Percentiles rank a stretch among this genome's conserved stretches.
These are phyloP conservation scores for Calyptommatus sinebrachiatus DNA, from an alignment of 2,113 vertebrate genomes.

Conservation along the genomic window DNA sequence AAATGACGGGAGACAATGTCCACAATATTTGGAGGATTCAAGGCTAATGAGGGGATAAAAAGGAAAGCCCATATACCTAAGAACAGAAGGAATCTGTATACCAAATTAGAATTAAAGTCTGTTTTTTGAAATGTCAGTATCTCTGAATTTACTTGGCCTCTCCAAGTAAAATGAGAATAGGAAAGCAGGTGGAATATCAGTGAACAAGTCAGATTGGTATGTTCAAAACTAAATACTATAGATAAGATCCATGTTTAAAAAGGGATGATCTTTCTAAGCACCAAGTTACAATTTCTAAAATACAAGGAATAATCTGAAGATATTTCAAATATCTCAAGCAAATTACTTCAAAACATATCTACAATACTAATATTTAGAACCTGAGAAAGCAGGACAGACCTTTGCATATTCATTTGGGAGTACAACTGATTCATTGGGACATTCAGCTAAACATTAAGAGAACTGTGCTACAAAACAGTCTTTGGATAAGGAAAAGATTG, in stretches of 20 bases:
- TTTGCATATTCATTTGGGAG: background rate
- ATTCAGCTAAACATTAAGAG: background rate
- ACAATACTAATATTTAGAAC: background rate
- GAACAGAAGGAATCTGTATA: too few relatives aligned
- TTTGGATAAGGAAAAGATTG: background rate
- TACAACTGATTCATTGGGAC: background rate
- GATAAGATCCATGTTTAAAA: background rate
- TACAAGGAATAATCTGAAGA: background rate
- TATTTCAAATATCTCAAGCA: background rate
- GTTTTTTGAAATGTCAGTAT: background rate
- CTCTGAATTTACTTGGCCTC: background rate
- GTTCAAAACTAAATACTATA: background rate
- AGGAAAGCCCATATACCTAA: too few relatives aligned
- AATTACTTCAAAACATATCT: background rate
- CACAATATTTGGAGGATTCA: background rate
- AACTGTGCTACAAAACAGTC: background rate
- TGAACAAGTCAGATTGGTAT: conserved; percentile 14
- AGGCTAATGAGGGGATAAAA: background rate
- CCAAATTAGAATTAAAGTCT: background rate
- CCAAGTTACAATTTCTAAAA: background rate
- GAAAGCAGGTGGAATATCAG: fast-evolving
- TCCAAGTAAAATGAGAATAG: conserved; percentile 9
- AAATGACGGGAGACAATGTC: too few relatives aligned
- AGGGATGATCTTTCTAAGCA: background rate
- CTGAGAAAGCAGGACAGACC: background rate